These are phyloP conservation scores for Pogonognathellus flavescens DNA, from an alignment of 1,140 invertebrate species.

Conservation along the genomic window DNA sequence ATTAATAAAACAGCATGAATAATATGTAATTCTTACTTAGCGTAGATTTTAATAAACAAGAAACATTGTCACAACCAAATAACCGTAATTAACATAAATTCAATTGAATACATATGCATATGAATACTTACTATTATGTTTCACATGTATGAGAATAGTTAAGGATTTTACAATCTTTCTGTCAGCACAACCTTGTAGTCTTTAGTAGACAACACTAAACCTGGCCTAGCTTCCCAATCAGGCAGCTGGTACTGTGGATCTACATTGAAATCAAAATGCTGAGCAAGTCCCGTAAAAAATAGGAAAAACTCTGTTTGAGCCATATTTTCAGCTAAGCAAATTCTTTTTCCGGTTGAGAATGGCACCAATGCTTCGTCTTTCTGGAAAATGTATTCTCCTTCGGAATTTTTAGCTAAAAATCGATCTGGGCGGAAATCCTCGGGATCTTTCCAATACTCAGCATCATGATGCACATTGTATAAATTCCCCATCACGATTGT, in stretches of 20 bases:
- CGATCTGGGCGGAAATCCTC: constrained; percentile 69
- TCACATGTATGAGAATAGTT: too few relatives aligned
- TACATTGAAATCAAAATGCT: constrained; percentile 74
- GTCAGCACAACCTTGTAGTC: constrained; percentile 16
- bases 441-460: constrained; percentile 66
- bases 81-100: too few relatives aligned
- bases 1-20: background rate
- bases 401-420: constrained; percentile 60
- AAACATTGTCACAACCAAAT: too few relatives aligned
- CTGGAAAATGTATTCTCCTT: constrained; percentile 36
- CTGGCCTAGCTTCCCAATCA: constrained; percentile 25
- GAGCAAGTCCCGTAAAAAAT: constrained; percentile 60
- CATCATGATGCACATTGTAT: constrained; percentile 68
- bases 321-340: constrained; percentile 76
- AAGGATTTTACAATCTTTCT: background rate
- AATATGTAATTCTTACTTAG: too few relatives aligned
- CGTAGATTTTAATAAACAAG: too few relatives aligned
- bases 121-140: too few relatives aligned
- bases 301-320: constrained; percentile 70
- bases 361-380: constrained; percentile 63
- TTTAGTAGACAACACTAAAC: constrained; percentile 33
- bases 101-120: too few relatives aligned
- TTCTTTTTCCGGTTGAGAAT: constrained; percentile 73
- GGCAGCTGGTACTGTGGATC: constrained; percentile 38
- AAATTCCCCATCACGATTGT: constrained; percentile 59